phyloP scores from a whole-genome alignment of 30 jellyfish, hydroid and myxozoan species.

The Catostylus mosaicus region DNA sequence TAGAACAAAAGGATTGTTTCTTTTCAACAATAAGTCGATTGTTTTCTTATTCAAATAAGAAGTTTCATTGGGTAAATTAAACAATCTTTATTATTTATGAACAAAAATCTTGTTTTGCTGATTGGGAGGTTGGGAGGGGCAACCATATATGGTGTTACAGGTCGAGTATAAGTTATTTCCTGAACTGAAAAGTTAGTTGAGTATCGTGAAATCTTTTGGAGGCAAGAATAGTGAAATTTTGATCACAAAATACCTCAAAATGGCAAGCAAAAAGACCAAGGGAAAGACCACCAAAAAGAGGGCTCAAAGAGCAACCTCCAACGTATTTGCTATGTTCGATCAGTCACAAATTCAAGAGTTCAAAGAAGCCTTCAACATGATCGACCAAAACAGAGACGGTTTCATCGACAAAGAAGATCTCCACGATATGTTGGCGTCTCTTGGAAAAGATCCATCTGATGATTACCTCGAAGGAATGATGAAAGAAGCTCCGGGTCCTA shows the following conservation, averaged over 20 bases:
- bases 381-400: constrained; percentile 99
- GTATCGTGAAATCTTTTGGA: background rate
- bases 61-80: constrained; percentile 11
- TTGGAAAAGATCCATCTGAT: constrained; percentile 98
- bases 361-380: constrained; percentile 99
- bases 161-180: constrained; percentile 18
- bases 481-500: constrained; percentile 99
- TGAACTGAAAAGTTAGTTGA: background rate
- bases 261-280: constrained; percentile 93
- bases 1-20: background rate
- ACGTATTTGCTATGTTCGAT: constrained; percentile 99
- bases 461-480: constrained; percentile 94
- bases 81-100: constrained; percentile 15
- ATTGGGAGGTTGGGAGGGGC: constrained; percentile 83
- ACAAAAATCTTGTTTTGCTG: constrained; percentile 1
- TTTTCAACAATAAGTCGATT: background rate
- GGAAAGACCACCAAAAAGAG: constrained; percentile 92
- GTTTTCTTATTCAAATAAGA: background rate
- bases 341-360: constrained; percentile 99
- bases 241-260: constrained; percentile 5
- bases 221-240: background rate
- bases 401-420: constrained; percentile 99
- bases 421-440: constrained; percentile 96
- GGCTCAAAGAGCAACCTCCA: constrained; percentile 99
- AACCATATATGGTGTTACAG: constrained; percentile 67